A percentile compares a stretch with the other conserved stretches of the same genome.
These are phyloP conservation scores for Phthorimaea operculella DNA, from an alignment of 1,140 invertebrate species.

Conservation along the genomic window DNA sequence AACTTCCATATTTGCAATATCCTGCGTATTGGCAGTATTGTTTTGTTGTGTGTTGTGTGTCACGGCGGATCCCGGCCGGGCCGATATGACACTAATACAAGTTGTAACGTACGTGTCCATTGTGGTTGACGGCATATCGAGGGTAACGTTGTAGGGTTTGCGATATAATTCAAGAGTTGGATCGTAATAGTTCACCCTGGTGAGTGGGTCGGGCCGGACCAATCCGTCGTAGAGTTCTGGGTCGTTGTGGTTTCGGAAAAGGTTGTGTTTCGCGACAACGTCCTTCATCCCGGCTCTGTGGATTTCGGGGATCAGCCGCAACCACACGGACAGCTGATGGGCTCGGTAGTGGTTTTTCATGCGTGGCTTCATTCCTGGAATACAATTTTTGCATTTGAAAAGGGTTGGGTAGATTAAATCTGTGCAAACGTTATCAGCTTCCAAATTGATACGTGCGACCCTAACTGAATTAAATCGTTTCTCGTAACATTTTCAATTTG, in stretches of 20 bases:
- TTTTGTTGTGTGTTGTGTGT: slow-evolving; percentile 56
- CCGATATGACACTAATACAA: slow-evolving; percentile 70
- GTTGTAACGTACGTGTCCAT: slow-evolving; percentile 70
- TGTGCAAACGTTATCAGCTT: not conserved
- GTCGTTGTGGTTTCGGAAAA: slow-evolving; percentile 85
- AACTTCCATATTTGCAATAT: slow-evolving; percentile 78
- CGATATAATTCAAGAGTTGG: slow-evolving; percentile 69
- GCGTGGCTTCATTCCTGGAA: slow-evolving; percentile 86
- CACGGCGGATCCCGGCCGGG: slow-evolving; percentile 57
- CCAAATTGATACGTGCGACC: not conserved
- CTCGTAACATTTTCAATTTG: too few relatives aligned
- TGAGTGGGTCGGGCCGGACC: slow-evolving; percentile 82
- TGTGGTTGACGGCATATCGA: slow-evolving; percentile 68
- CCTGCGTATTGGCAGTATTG: slow-evolving; percentile 70
- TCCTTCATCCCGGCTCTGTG: slow-evolving; percentile 90
- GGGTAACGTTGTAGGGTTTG: slow-evolving; percentile 66
- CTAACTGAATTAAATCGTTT: not conserved
- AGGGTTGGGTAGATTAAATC: slow-evolving; percentile 1
- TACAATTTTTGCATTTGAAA: slow-evolving; percentile 19
- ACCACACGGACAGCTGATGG: slow-evolving; percentile 94
- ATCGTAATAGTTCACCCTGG: slow-evolving; percentile 69
- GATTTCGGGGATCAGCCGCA: slow-evolving; percentile 91
- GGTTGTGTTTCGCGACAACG: slow-evolving; percentile 83
- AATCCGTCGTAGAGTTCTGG: slow-evolving; percentile 83
- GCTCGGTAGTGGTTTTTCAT: slow-evolving; percentile 95